These are phyloP conservation scores for Thera obeliscata DNA, from an alignment of 2,888 invertebrate species.

Conservation along the genomic window DNA sequence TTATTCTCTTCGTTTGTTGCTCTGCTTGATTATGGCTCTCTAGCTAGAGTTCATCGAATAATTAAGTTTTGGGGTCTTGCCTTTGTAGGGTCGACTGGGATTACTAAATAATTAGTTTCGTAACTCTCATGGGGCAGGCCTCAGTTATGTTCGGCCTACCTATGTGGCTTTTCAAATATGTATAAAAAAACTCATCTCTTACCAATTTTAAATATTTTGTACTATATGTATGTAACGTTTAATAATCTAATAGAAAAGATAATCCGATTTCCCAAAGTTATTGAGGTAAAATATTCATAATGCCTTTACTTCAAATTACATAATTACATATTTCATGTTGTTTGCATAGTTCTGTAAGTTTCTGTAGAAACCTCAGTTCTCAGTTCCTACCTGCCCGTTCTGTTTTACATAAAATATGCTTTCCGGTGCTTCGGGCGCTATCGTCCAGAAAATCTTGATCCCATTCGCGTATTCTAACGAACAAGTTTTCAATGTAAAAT, in stretches of 20 bases:
- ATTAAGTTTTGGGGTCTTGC: neutral
- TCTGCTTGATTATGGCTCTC: constrained; percentile 1
- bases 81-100: neutral
- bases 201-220: too few relatives aligned
- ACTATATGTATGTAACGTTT: too few relatives aligned
- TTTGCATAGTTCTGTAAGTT: constrained; percentile 38
- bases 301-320: constrained; percentile 3
- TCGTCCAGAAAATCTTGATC: constrained; percentile 35
- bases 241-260: neutral
- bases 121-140: neutral
- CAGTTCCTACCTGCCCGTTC: constrained; percentile 37
- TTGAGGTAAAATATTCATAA: constrained; percentile 7
- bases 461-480: constrained; percentile 21
- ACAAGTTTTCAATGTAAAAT: constrained; percentile 4
- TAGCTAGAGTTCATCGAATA: neutral
- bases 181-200: too few relatives aligned
- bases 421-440: constrained; percentile 44
- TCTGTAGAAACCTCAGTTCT: constrained; percentile 51
- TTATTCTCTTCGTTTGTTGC: constrained; percentile 1
- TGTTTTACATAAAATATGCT: constrained; percentile 52
- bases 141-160: too few relatives aligned
- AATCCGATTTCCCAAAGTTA: neutral
- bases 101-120: too few relatives aligned
- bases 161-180: too few relatives aligned
- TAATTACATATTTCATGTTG: constrained; percentile 33